Evolutionary conservation across 2,888 invertebrate species (phyloP).

Genomic region (Podabrus alpinus): DNA sequence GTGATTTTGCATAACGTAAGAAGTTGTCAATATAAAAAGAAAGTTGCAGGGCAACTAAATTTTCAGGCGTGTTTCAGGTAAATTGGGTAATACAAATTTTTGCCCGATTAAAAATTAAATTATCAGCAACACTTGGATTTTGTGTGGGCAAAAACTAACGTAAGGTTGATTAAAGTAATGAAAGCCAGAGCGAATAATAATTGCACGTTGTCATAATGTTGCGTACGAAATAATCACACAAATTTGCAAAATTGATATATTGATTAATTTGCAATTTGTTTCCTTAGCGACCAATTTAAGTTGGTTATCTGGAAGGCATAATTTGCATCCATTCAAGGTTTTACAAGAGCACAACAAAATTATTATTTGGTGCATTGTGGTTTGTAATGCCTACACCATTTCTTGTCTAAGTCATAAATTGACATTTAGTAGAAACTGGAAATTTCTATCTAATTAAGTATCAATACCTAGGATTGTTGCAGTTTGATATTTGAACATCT

Average conservation of each 20-base stretch:
- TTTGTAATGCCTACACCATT: not conserved
- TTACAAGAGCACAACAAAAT: not conserved
- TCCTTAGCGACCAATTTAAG: not conserved
- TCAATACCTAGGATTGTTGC: not conserved
- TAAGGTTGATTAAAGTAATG: not conserved
- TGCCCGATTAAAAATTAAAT: not conserved
- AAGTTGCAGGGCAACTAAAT: not conserved
- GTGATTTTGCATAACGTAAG: not conserved
- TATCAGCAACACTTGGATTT: not conserved
- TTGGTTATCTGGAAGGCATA: conserved; percentile 3
- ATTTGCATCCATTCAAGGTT: conserved; percentile 14
- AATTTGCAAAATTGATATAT: not conserved
- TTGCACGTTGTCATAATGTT: not conserved
- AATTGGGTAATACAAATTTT: not conserved
- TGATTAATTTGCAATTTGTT: not conserved
- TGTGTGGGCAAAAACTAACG: not conserved
- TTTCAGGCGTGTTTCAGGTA: not conserved
- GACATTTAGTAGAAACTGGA: not conserved
- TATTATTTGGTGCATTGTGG: not conserved
- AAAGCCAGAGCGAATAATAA: not conserved
- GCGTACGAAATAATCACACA: not conserved
- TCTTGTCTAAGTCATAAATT: not conserved
- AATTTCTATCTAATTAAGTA: not conserved
- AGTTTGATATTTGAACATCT: not conserved
- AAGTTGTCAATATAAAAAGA: not conserved